These are phyloP conservation scores for Cottus gobio DNA, from an alignment of 2,113 vertebrate genomes.

Conservation along the genomic window DNA sequence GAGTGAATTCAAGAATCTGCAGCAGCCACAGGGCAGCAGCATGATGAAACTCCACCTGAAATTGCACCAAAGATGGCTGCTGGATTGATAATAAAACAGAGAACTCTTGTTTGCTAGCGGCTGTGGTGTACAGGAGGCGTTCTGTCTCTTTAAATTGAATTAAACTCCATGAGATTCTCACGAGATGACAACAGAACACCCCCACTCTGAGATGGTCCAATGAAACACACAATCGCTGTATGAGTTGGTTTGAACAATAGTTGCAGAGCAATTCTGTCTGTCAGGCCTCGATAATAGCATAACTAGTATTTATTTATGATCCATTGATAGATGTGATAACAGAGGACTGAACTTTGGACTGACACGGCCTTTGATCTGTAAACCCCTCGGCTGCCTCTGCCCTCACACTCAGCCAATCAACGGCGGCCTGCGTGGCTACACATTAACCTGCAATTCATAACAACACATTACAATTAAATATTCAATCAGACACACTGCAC, in stretches of 20 bases:
- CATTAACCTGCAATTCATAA: slow-evolving; percentile 64
- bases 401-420: slow-evolving; percentile 71
- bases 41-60: slow-evolving; percentile 54
- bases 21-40: background rate
- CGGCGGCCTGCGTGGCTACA: slow-evolving; percentile 58
- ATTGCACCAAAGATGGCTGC: slow-evolving; percentile 76
- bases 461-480: slow-evolving; percentile 6
- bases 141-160: slow-evolving; percentile 70
- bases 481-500: background rate
- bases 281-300: background rate
- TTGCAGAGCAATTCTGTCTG: background rate
- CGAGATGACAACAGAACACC: slow-evolving; percentile 42
- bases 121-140: slow-evolving; percentile 5
- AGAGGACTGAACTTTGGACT: slow-evolving; percentile 77
- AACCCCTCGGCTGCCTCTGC: slow-evolving; percentile 45
- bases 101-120: slow-evolving; percentile 16
- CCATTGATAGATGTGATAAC: slow-evolving; percentile 3
- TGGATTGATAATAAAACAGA: slow-evolving; percentile 40
- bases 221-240: background rate
- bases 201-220: background rate
- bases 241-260: background rate
- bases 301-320: background rate
- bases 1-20: background rate
- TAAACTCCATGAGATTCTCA: slow-evolving; percentile 62
- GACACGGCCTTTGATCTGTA: slow-evolving; percentile 58